Conservation (phyloP, 2,113 vertebrate genomes). For the Muntiacus reevesi region DNA sequence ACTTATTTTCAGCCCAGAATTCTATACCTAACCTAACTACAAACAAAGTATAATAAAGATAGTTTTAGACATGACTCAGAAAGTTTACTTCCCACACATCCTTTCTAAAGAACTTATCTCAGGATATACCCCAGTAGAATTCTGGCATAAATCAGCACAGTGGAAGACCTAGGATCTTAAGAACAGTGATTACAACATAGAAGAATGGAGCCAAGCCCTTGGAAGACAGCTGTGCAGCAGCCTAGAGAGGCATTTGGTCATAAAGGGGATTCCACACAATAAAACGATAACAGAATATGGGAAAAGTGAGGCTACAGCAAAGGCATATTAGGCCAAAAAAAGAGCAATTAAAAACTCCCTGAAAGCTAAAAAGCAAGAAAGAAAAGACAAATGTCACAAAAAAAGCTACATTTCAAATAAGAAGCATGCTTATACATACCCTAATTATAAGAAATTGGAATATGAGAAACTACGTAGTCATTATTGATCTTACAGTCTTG, state of each 20-base stretch:
- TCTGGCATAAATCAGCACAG: background rate
- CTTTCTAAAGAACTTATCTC: conserved; percentile 43
- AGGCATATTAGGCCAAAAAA: background rate
- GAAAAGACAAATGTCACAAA: background rate
- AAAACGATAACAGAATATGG: background rate
- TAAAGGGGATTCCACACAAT: background rate
- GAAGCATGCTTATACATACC: background rate
- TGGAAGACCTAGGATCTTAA: background rate
- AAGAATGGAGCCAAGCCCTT: background rate
- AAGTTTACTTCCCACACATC: conserved; percentile 20
- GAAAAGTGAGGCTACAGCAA: conserved; percentile 17
- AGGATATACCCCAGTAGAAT: background rate
- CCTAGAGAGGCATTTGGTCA: background rate
- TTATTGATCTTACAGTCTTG: background rate
- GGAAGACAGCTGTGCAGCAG: background rate
- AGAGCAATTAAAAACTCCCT: conserved; percentile 7
- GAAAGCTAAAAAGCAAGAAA: background rate
- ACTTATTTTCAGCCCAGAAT: conserved; percentile 8
- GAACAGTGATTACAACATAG: background rate
- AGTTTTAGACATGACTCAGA: conserved; percentile 2
- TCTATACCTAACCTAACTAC: background rate
- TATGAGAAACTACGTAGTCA: conserved; percentile 5
- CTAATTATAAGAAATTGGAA: background rate
- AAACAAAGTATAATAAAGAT: conserved; percentile 5
- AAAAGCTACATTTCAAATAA: background rate